Base-by-base conservation (phyloP, 64 coral and sea anemone genomes). In the Astreopora myriophthalma region DNA sequence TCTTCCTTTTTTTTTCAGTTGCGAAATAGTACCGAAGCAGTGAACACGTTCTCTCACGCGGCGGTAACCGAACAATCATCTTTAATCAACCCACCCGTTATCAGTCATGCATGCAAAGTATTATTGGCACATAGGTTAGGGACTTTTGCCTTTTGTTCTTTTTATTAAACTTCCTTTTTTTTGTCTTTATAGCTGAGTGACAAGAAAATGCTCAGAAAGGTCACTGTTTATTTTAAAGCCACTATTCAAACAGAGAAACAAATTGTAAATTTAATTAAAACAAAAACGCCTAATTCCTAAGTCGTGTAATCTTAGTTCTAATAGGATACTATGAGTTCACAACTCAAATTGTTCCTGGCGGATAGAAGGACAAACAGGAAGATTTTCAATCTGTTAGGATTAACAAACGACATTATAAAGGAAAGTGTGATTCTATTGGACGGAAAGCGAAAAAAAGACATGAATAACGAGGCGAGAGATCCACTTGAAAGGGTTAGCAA, bases 401-500 rank as follows among this genome's bases (percentile, higher is more conserved):
- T 26, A 66, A 66, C 4, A 4, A 27, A 5, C 16, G 6, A 4
- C 22, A n/a, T 10, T 46, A 6, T n/a, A 74, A 74, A 19, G 14
- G 68, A 33, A 17, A 71, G 16, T 25, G 20, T 32, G 13, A n/a
- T 39, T 22, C 1, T n/a, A 24, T 38, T n/a, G 34, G 36, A 10
- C 8, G 68, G 40, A 74, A 49, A 28, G 5, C 37, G 48, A 34
- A 29, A 0, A 6, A 20, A 69, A 48, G 64, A 30, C 19, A 96
- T 96, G 94, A 96, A 96, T 46, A 96, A 96, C 77, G 95, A 96
- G 13, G 42, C 90, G 6, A 88, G 79, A 81, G 95, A 96, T 51
- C 95, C 95, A 44, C 74, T 96, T 20, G 95, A 96, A 39, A 96
- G 86, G 71, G 71, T 96, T 16, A 96, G 95, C 38, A 96, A 93